These are phyloP conservation scores for Hippocampus kuda DNA, from an alignment of 2,797 vertebrate genomes.

Conservation along the genomic window DNA sequence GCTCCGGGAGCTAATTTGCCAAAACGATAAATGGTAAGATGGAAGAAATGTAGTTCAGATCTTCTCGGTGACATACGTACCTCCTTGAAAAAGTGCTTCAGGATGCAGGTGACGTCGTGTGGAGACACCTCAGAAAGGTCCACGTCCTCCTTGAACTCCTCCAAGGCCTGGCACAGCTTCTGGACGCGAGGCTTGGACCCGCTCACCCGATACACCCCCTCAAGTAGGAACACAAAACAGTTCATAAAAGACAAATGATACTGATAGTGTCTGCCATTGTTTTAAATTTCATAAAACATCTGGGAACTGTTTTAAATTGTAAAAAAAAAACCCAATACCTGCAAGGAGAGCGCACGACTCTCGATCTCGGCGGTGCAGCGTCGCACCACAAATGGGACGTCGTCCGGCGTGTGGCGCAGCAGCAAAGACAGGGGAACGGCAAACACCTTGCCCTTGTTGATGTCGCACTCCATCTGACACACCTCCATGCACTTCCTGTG, in stretches of 20 bases:
- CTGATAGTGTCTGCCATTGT: too few relatives aligned
- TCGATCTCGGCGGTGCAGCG: constrained; percentile 84
- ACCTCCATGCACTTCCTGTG: constrained; percentile 90
- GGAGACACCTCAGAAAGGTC: constrained; percentile 85
- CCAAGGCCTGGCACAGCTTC: constrained; percentile 83
- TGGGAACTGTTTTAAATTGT: background rate
- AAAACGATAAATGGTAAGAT: background rate
- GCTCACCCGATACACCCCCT: constrained; percentile 90
- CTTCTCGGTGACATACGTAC: constrained; percentile 40
- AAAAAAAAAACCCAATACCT: constrained; percentile 60
- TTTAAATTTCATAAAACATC: too few relatives aligned
- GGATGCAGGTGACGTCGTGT: constrained; percentile 81
- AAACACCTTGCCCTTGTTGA: constrained; percentile 70
- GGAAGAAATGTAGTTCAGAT: background rate
- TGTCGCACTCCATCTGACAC: constrained; percentile 78
- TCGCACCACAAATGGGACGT: constrained; percentile 79
- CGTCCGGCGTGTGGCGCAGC: constrained; percentile 65
- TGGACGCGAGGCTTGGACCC: constrained; percentile 85
- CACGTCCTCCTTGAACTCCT: constrained; percentile 75
- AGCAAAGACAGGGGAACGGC: constrained; percentile 73
- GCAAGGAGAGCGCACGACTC: constrained; percentile 73
- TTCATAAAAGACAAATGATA: background rate
- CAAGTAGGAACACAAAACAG: constrained; percentile 10
- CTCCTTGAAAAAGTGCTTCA: constrained; percentile 92
- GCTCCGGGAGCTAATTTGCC: constrained; percentile 75